phyloP scores from a whole-genome alignment of 2,888 invertebrate genomes.

The Tillus elongatus region DNA sequence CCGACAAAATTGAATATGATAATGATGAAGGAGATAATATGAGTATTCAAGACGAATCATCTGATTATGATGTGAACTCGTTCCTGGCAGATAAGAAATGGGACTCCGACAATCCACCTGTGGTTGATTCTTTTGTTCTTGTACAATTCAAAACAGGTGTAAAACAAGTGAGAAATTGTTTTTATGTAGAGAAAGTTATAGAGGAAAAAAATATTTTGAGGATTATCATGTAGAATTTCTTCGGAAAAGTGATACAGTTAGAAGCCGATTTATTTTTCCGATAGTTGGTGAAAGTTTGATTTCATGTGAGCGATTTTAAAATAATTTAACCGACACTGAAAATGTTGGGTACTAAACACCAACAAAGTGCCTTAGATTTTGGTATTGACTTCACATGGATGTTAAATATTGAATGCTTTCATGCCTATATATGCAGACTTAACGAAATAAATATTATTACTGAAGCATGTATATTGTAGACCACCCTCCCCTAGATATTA shows the following conservation, averaged over 20 bases:
- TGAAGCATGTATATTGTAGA: too few relatives aligned
- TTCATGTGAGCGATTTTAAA: not conserved
- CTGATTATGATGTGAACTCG: not conserved
- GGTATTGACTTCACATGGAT: constrained; percentile 1
- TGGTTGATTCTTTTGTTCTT: constrained; percentile 1
- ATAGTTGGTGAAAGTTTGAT: not conserved
- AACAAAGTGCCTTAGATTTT: constrained; percentile 3
- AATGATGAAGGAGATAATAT: not conserved
- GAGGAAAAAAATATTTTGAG: too few relatives aligned
- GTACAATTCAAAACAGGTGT: not conserved
- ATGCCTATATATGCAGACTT: too few relatives aligned
- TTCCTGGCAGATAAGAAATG: not conserved
- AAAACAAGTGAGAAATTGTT: not conserved
- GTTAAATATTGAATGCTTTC: too few relatives aligned
- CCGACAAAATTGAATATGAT: not conserved
- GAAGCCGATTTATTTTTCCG: constrained; percentile 1
- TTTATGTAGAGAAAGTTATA: constrained; percentile 1
- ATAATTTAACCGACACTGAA: not conserved
- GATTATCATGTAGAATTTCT: not conserved
- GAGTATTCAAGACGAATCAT: constrained; percentile 2
- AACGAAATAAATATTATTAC: too few relatives aligned
- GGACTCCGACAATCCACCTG: constrained; percentile 3
- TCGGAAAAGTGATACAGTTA: not conserved
- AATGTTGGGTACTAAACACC: constrained; percentile 2
- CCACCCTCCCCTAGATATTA: too few relatives aligned